Conservation (phyloP, 2,888 invertebrate genomes). For the Colostygia pectinataria region DNA sequence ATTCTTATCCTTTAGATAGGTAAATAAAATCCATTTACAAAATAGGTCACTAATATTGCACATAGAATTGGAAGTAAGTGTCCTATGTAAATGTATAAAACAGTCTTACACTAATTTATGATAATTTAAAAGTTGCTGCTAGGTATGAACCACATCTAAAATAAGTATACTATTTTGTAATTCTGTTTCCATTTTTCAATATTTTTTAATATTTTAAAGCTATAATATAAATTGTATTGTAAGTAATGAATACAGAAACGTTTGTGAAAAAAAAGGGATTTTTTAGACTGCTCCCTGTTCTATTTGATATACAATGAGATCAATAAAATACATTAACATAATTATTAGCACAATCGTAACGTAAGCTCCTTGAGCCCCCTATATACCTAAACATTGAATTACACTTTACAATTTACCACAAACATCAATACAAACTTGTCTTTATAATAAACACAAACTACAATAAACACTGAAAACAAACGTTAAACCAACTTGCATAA, state of each 20-base stretch:
- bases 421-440: slow-evolving; percentile 42
- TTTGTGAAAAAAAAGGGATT: slow-evolving; percentile 44
- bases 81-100: slow-evolving; percentile 48
- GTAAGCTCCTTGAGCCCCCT: slow-evolving; percentile 56
- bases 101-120: slow-evolving; percentile 43
- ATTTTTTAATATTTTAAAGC: slow-evolving; percentile 38
- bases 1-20: slow-evolving; percentile 21
- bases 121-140: slow-evolving; percentile 41
- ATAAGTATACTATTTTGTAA: slow-evolving; percentile 38
- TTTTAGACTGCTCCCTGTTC: slow-evolving; percentile 40
- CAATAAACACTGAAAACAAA: slow-evolving; percentile 36
- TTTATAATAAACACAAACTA: slow-evolving; percentile 18
- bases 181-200: slow-evolving; percentile 44
- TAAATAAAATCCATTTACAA: slow-evolving; percentile 27
- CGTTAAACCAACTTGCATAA: slow-evolving; percentile 12
- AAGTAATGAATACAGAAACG: slow-evolving; percentile 42
- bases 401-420: slow-evolving; percentile 52
- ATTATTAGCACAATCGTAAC: slow-evolving; percentile 47
- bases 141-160: slow-evolving; percentile 43
- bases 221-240: slow-evolving; percentile 20
- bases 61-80: slow-evolving; percentile 32
- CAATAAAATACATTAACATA: slow-evolving; percentile 50
- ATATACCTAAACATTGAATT: slow-evolving; percentile 41
- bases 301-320: slow-evolving; percentile 61
- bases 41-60: slow-evolving; percentile 32